A percentile compares a stretch with the other conserved stretches of the same genome.
Evolutionary conservation across 2,888 invertebrate species (phyloP).

Genomic region (Sialis fuliginosa): DNA sequence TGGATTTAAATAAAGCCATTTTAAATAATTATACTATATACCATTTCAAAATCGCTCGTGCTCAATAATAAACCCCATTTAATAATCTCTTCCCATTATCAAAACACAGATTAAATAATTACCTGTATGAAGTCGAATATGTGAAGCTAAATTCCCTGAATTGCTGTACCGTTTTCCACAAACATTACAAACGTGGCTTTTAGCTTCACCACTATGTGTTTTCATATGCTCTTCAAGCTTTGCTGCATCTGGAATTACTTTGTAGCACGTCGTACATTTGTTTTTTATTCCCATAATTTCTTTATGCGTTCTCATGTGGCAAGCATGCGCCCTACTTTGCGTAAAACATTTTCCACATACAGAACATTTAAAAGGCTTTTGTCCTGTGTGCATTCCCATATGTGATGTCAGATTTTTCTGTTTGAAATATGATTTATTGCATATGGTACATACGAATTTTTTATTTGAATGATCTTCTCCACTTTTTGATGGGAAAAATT

Average conservation of each 20-base stretch:
- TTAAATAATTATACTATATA: constrained; percentile 9
- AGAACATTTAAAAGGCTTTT: constrained; percentile 15
- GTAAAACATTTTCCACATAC: constrained; percentile 16
- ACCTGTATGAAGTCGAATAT: constrained; percentile 12
- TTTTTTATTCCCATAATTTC: constrained; percentile 10
- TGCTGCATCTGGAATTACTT: constrained; percentile 13
- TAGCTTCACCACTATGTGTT: constrained; percentile 10
- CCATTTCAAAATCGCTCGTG: not conserved
- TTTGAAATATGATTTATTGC: constrained; percentile 16
- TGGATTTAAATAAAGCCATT: constrained; percentile 15
- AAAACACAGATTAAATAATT: constrained; percentile 9
- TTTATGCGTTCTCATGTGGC: constrained; percentile 16
- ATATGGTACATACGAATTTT: constrained; percentile 13
- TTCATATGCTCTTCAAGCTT: constrained; percentile 14
- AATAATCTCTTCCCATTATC: not conserved
- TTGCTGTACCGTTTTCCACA: constrained; percentile 16
- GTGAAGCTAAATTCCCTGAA: constrained; percentile 14
- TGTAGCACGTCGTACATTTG: constrained; percentile 13
- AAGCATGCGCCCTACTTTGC: constrained; percentile 15
- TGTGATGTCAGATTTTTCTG: constrained; percentile 16
- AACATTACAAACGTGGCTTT: constrained; percentile 12
- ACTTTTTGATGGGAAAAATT: constrained; percentile 1
- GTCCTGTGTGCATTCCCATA: constrained; percentile 16
- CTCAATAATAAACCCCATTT: not conserved
- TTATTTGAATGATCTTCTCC: not conserved